A percentile compares a stretch with the other conserved stretches of the same genome.
Conservation (phyloP, 2,797 vertebrate genomes). For the Hephaestus fuliginosus region DNA sequence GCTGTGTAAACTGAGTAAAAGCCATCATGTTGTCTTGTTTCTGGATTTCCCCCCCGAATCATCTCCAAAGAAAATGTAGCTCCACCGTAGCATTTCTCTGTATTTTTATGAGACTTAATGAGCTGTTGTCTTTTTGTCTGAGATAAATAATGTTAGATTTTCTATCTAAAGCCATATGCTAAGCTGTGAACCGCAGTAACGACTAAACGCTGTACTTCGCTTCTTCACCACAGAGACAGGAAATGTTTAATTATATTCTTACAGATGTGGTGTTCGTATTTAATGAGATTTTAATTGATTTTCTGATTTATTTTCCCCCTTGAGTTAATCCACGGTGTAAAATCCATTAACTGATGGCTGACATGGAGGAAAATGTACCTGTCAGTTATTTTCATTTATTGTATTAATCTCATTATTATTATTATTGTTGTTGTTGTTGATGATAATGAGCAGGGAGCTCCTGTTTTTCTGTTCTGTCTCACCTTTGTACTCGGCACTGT, state of each 20-base stretch:
- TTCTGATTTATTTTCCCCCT: not conserved
- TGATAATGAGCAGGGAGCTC: not conserved
- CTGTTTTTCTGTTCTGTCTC: not conserved
- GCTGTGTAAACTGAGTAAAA: not conserved
- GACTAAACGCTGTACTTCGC: slow-evolving; percentile 35
- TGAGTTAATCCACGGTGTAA: slow-evolving; percentile 1
- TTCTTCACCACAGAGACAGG: not conserved
- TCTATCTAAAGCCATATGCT: slow-evolving; percentile 72
- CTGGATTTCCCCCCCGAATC: not conserved
- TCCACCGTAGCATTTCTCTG: slow-evolving; percentile 55
- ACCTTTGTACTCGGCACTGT: slow-evolving; percentile 28
- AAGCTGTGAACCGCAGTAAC: slow-evolving; percentile 62
- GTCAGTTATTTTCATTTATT: slow-evolving; percentile 11
- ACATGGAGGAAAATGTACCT: not conserved
- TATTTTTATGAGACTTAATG: slow-evolving; percentile 35
- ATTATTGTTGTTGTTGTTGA: not conserved
- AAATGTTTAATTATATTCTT: slow-evolving; percentile 23
- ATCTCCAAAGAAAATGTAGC: slow-evolving; percentile 64
- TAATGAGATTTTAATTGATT: slow-evolving; percentile 9
- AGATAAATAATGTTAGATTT: slow-evolving; percentile 43
- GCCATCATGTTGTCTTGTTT: not conserved
- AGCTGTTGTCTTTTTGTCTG: slow-evolving; percentile 37
- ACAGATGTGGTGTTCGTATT: slow-evolving; percentile 1
- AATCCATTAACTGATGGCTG: slow-evolving; percentile 10
- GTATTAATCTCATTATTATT: not conserved